Percentiles rank a stretch among this genome's conserved stretches.
phyloP scores from a whole-genome alignment of 2,888 invertebrate species.

The Acleris sparsana region DNA sequence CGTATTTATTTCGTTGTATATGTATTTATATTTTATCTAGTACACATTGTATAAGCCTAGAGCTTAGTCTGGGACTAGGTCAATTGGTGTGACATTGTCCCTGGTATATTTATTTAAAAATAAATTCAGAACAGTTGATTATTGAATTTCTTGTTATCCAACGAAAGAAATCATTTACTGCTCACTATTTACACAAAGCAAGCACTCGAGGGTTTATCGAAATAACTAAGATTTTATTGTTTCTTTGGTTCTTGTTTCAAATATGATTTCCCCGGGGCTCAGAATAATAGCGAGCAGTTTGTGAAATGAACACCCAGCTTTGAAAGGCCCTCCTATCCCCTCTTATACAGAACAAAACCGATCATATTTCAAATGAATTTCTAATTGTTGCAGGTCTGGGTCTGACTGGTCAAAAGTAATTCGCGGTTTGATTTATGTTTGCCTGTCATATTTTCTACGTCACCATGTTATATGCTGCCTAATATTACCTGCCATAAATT shows the following conservation, averaged over 20 bases:
- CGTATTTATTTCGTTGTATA: no score
- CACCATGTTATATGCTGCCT: background rate
- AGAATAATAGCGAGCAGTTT: slow-evolving; percentile 5
- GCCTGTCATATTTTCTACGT: background rate
- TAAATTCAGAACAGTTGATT: no score
- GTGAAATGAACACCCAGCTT: slow-evolving; percentile 19
- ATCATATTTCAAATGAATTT: background rate
- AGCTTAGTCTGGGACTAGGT: no score
- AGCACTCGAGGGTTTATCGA: no score
- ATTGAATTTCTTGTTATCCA: no score
- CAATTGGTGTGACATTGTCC: no score
- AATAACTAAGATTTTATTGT: slow-evolving; percentile 14
- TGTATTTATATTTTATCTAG: no score
- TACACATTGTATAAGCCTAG: no score
- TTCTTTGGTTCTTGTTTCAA: slow-evolving; percentile 26
- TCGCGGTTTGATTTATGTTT: slow-evolving; percentile 1
- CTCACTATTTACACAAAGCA: no score
- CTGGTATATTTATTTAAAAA: no score
- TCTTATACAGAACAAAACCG: background rate
- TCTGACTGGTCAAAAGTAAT: background rate
- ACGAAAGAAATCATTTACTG: no score
- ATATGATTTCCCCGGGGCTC: slow-evolving; percentile 33
- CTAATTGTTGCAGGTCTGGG: background rate
- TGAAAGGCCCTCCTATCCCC: slow-evolving; percentile 1
- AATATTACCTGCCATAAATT: background rate